Percentiles rank a stretch among this genome's conserved stretches.
Conservation (phyloP, 1,140 invertebrate species). For the Sarcophaga bullata region DNA sequence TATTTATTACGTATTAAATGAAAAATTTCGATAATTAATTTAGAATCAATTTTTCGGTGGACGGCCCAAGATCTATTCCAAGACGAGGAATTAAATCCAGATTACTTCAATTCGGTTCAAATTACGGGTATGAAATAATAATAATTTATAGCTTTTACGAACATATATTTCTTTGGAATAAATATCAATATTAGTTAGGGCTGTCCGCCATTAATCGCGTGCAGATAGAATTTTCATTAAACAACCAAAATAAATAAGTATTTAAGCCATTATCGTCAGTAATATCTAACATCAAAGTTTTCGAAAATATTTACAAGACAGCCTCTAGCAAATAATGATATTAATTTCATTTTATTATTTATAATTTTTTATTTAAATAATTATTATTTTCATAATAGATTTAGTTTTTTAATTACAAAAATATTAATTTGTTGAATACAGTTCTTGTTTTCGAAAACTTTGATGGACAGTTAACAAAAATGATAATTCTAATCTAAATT, state of each 20-base stretch:
- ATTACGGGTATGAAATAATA: conserved; percentile 77
- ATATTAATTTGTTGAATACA: conserved; percentile 4
- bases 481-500: neutral
- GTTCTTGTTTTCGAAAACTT: conserved; percentile 71
- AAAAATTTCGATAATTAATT: conserved; percentile 1
- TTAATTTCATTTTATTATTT: conserved; percentile 46
- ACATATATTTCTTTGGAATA: conserved; percentile 40
- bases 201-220: conserved; percentile 68
- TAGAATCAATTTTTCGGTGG: conserved; percentile 73
- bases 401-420: neutral
- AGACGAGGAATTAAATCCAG: conserved; percentile 87
- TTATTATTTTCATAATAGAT: neutral
- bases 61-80: conserved; percentile 84
- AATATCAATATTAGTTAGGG: conserved; percentile 69
- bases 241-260: neutral
- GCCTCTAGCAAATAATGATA: conserved; percentile 64
- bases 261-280: neutral
- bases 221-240: neutral
- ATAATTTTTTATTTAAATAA: conserved; percentile 3
- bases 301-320: conserved; percentile 74
- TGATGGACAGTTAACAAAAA: conserved; percentile 53
- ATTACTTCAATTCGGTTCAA: conserved; percentile 87
- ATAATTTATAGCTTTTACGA: neutral
- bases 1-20: neutral
- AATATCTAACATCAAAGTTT: conserved; percentile 69